phyloP scores from a whole-genome alignment of 2,113 vertebrate genomes.

The Ceyx cyanopectus region DNA sequence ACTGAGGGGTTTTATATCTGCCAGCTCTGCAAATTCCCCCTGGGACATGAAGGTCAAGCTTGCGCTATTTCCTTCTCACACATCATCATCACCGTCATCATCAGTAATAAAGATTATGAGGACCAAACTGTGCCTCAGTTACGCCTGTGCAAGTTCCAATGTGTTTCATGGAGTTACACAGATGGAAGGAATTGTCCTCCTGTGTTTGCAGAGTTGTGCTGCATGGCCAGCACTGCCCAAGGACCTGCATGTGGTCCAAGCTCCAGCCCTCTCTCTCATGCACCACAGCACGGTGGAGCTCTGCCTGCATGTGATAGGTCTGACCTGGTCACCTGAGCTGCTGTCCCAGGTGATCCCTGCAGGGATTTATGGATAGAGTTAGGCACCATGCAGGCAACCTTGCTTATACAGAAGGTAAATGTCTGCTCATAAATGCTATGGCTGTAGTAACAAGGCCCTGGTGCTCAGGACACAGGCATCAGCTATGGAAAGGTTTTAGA shows the following conservation, averaged over 20 bases:
- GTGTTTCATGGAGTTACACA: neutral
- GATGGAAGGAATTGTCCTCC: neutral
- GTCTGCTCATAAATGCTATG: neutral
- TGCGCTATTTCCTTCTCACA: conserved; percentile 64
- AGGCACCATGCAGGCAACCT: neutral
- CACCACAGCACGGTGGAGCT: rapidly evolving
- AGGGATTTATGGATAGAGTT: neutral
- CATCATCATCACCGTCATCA: conserved; percentile 55
- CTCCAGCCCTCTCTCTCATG: neutral
- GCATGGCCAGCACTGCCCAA: neutral
- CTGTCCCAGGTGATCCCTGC: neutral
- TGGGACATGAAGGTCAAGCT: conserved; percentile 30
- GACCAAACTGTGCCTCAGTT: conserved; percentile 12
- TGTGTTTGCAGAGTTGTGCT: rapidly evolving
- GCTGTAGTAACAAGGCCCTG: neutral
- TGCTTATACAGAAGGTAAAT: neutral
- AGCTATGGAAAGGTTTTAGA: neutral
- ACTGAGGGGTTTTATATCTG: conserved; percentile 30
- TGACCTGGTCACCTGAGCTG: rapidly evolving
- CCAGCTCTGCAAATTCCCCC: conserved; percentile 30
- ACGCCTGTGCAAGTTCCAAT: neutral
- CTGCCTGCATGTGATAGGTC: neutral
- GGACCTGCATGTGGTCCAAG: rapidly evolving
- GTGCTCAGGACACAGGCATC: neutral
- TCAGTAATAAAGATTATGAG: conserved; percentile 38